Evolutionary conservation across 2,888 invertebrate genomes (phyloP).

Genomic region (Clanis bilineata): DNA sequence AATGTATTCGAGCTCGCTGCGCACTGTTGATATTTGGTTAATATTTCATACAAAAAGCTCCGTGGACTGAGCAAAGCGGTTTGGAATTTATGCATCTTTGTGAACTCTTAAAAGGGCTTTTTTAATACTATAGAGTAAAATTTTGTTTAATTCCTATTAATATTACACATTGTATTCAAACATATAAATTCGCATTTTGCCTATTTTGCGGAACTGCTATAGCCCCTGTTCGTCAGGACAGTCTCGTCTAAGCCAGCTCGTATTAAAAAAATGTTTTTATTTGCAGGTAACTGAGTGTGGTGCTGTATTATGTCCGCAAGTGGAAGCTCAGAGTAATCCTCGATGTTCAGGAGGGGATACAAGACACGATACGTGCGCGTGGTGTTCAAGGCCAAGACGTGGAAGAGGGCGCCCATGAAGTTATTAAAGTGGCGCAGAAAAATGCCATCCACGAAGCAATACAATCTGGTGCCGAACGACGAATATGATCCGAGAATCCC

Average conservation of each 20-base stretch:
- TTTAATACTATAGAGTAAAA: too few species aligned
- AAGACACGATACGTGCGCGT: conserved; percentile 67
- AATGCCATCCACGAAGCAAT: conserved; percentile 94
- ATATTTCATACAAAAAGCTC: too few species aligned
- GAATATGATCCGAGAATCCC: conserved; percentile 98
- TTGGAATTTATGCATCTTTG: too few species aligned
- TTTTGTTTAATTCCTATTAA: too few species aligned
- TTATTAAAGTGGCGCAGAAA: conserved; percentile 76
- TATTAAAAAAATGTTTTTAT: neutral
- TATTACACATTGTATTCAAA: too few species aligned
- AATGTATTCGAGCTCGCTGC: too few species aligned
- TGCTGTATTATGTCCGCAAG: neutral
- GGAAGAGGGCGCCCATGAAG: conserved; percentile 72
- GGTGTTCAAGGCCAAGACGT: conserved; percentile 58
- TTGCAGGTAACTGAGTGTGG: neutral
- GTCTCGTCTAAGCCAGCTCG: neutral
- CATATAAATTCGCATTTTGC: too few species aligned
- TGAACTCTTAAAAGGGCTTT: too few species aligned
- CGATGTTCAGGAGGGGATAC: conserved; percentile 67
- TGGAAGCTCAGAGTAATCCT: conserved; percentile 38
- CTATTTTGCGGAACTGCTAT: too few species aligned
- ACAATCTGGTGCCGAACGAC: conserved; percentile 97
- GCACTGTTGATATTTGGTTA: too few species aligned
- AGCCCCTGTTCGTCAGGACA: too few species aligned
- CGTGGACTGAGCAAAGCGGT: too few species aligned